Evolutionary conservation across 1,140 invertebrate species (phyloP), one percentile per base, ranked within the genome.

Genomic region (Mycetomoellerius zeteki): DNA sequence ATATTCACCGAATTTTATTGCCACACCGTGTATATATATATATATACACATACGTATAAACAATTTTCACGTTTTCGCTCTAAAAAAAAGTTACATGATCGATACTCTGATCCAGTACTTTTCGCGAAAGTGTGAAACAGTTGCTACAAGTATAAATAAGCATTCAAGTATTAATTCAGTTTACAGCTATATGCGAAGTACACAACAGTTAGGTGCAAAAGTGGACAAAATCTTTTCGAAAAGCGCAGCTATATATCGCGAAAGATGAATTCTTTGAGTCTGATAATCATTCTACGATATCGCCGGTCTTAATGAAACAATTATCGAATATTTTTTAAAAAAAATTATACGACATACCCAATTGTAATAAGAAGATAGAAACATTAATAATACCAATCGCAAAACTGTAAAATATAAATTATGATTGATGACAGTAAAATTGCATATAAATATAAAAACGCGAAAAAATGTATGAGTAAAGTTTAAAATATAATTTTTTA

Each of bases 261-360:
- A 75, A 84, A 84, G n/a, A n/a, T 84, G 14, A 33, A 58, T 75
- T 84, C 16, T 73, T 7, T 84, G 62, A 14, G 3, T 84, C 37
- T 47, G 24, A 72, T 75, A 60, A 47, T 82, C 14, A 14, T 81
- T 30, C 37, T 84, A 73, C 54, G 21, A 72, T 82, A 84, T 75
- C 69, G 54, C n/a, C 71, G 80, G 69, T 84, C 69, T 84, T 84
- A 73, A 84, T 12, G 37, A 84, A 82, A 72, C 43, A 72, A 33
- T 47, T 16, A 58, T 58, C 4, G 33, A 82, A 19, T 27, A 6
- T 58, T 37, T 1, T 47, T 73, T 14, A 2, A 8, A 37, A 37
- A 54, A 54, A 50, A 82, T 56, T 27, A 73, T 21, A 54, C 3
- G 12, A 24, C 50, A 62, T 80, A 24, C 8, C 12, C 67, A 33